phyloP scores from a whole-genome alignment of 2,113 vertebrate species.

The Neogale vison region DNA sequence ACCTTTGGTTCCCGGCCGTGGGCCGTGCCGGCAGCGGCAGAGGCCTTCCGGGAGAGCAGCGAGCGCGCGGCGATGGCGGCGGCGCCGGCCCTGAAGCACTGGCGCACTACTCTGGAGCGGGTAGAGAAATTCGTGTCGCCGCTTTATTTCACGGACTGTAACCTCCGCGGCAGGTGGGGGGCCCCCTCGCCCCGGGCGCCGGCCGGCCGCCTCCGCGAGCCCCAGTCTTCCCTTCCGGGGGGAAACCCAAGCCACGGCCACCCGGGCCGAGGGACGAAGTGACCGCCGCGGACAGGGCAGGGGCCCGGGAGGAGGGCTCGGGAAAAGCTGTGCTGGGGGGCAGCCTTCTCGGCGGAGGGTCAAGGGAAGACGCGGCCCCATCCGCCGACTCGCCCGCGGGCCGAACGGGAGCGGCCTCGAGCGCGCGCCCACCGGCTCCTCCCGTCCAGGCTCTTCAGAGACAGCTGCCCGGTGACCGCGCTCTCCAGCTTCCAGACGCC shows the following conservation, averaged over 20 bases:
- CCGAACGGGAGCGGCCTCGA: neutral
- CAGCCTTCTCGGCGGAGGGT: neutral
- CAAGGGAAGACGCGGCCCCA: neutral
- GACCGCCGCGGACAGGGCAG: neutral
- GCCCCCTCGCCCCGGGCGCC: neutral
- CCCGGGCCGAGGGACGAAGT: neutral
- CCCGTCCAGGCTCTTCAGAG: conserved; percentile 89
- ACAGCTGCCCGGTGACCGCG: conserved; percentile 80
- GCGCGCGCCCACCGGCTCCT: neutral
- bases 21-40: neutral
- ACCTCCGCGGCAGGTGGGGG: conserved; percentile 94
- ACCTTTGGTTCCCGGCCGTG: conserved; percentile 11
- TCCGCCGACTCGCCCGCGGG: neutral
- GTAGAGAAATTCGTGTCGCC: conserved; percentile 94
- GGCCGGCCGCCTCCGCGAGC: accelerated
- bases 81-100: conserved; percentile 86
- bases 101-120: conserved; percentile 91
- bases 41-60: neutral
- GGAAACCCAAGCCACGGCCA: neutral
- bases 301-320: neutral
- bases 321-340: neutral
- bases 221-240: neutral
- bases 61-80: conserved; percentile 7
- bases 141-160: conserved; percentile 93
- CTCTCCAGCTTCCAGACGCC: conserved; percentile 87